Conservation (phyloP, 2,797 vertebrate genomes). For the Clamator glandarius region DNA sequence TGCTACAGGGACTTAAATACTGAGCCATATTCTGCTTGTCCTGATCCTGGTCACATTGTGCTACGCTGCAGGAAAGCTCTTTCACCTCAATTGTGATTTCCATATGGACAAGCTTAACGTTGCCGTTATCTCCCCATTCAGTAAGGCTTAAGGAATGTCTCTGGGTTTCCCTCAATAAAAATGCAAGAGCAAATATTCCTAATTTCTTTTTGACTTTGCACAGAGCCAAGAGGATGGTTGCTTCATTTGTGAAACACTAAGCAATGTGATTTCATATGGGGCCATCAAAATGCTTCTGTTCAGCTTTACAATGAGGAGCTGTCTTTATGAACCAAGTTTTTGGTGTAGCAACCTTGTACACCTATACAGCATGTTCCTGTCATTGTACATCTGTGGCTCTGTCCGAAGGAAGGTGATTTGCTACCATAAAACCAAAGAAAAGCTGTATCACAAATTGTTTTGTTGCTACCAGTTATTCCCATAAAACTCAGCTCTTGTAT, state of each 20-base stretch:
- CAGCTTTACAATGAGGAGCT: not conserved
- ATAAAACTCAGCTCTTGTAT: not conserved
- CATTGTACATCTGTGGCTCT: not conserved
- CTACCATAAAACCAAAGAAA: not conserved
- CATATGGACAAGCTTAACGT: not conserved
- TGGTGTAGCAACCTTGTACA: not conserved
- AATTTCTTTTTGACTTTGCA: not conserved
- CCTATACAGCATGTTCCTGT: rapidly evolving
- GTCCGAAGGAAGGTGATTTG: not conserved
- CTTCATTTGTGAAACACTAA: not conserved
- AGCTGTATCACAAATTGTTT: not conserved
- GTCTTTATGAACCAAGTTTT: not conserved
- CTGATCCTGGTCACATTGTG: not conserved
- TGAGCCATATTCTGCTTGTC: not conserved
- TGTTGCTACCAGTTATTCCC: not conserved
- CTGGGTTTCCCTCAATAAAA: not conserved
- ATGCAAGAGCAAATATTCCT: not conserved
- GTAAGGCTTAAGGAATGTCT: not conserved
- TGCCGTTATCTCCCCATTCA: not conserved
- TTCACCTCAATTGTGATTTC: not conserved
- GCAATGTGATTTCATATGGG: not conserved
- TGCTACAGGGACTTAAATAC: not conserved
- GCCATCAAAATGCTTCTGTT: not conserved
- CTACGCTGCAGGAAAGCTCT: not conserved
- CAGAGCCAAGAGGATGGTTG: not conserved